Evolutionary conservation across 2,113 vertebrate species (phyloP).

Genomic region (Acrocephalus arundinaceus): DNA sequence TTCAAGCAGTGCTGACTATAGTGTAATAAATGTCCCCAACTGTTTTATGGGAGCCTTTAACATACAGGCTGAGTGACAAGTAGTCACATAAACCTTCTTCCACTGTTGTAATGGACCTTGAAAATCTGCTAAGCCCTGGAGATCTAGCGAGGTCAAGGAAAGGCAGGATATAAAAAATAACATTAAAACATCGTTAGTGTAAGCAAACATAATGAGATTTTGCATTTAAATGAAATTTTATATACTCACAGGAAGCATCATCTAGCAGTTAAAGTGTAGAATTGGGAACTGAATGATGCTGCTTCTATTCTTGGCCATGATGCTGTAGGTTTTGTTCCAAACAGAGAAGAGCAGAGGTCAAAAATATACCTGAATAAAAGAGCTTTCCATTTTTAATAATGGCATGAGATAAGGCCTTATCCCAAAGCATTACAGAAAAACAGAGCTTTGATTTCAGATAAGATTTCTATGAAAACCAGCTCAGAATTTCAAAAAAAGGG

Average conservation of each 20-base stretch:
- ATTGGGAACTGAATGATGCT: not conserved
- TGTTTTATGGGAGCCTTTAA: constrained; percentile 1
- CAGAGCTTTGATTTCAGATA: constrained; percentile 44
- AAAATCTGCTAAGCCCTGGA: not conserved
- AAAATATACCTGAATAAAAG: constrained; percentile 30
- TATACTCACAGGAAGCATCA: constrained; percentile 3
- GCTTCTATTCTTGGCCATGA: not conserved
- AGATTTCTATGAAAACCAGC: constrained; percentile 42
- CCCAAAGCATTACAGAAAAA: constrained; percentile 17
- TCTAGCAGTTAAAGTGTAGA: not conserved
- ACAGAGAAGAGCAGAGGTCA: constrained; percentile 26
- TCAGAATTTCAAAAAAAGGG: constrained; percentile 27
- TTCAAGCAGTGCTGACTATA: not conserved
- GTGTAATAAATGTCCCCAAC: not conserved
- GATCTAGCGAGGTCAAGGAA: not conserved
- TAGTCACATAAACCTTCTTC: not conserved
- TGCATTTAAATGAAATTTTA: constrained; percentile 23
- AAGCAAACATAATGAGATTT: constrained; percentile 15
- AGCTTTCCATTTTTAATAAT: constrained; percentile 18
- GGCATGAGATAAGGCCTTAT: constrained; percentile 8
- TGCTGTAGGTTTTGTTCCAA: constrained; percentile 31
- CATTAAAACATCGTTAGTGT: not conserved
- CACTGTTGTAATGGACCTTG: not conserved
- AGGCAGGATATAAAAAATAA: constrained; percentile 5
- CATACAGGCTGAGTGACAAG: not conserved